Conservation (phyloP, 2,113 vertebrate species). For the Melozone crissalis region DNA sequence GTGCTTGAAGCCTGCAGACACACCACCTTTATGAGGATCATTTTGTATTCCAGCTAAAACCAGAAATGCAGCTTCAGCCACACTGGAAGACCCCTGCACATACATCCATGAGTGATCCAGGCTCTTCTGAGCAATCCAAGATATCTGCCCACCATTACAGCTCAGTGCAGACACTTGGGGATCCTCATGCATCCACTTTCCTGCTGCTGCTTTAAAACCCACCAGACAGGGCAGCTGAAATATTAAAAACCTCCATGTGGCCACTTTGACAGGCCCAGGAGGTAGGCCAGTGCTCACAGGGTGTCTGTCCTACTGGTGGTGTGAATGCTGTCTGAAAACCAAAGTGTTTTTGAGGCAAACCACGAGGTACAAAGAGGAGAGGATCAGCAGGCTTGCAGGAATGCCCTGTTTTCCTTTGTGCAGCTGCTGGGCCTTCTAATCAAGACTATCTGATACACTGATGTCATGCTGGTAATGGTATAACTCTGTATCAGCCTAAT, state of each 20-base stretch:
- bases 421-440: not conserved
- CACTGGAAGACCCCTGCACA: not conserved
- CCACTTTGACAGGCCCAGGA: not conserved
- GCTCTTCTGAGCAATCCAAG: not conserved
- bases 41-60: not conserved
- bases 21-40: not conserved
- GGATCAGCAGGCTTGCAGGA: not conserved
- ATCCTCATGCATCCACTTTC: not conserved
- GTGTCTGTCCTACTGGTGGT: not conserved
- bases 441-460: conserved; percentile 11
- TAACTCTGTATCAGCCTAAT: conserved; percentile 1
- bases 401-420: not conserved
- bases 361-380: not conserved
- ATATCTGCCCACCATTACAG: not conserved
- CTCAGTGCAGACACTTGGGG: not conserved
- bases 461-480: conserved; percentile 31
- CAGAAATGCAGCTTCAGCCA: not conserved
- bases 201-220: not conserved
- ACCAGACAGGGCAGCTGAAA: not conserved
- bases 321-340: not conserved
- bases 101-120: not conserved
- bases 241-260: not conserved
- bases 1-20: not conserved
- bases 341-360: not conserved
- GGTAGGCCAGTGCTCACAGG: not conserved